Evolutionary conservation across 2,113 vertebrate species (phyloP), one percentile per base, ranked within the genome.

Genomic region (Hyperopisus bebe): DNA sequence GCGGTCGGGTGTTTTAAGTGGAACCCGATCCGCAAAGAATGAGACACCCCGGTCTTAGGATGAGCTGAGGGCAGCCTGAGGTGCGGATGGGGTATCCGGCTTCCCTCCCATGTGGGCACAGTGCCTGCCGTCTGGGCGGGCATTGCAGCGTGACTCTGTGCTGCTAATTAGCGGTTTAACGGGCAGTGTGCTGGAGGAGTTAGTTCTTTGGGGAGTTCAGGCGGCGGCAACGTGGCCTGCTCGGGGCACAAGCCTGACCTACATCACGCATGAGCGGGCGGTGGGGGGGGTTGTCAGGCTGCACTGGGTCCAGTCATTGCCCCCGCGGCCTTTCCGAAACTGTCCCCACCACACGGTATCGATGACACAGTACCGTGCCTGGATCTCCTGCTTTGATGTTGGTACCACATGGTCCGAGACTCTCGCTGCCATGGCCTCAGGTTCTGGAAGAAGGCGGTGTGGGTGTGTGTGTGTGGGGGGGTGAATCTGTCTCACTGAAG

Each of bases 81-180:
- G 74, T 80, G 6, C 2, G 74, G 74, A 84, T 44, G 44, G 21
- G 82, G 7, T n/a, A n/a, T 84, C 44, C 42, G 42, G 39, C 39
- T 47, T 46, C 82, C 50, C 85, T 8, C 27, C 47, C 85, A 17
- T 7, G 62, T 27, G 31, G 48, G 88, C 47, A 35, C 17, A 27
- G 46, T 31, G 27, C 44, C 74, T 7, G 31, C 6, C 7, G 48
- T 51, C 50, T 35, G 48, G 21, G 50, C 74, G 21, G 62, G 31
- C 51, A 66, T 42, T 21, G 21, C 58, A 39, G 66, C 44, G n/a
- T 44, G 88, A 88, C 31, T 50, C 88, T 70, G 21, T 44, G 88
- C 77, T 74, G 66, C 88, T 89, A 89, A 89, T 89, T 89, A 89
- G 88, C 35, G 50, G 31, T 31, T 44, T 89, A 84, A 35, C 82